phyloP scores from a whole-genome alignment of 53 echinoderm and acorn worm species.

The Temnopleurus reevesii region DNA sequence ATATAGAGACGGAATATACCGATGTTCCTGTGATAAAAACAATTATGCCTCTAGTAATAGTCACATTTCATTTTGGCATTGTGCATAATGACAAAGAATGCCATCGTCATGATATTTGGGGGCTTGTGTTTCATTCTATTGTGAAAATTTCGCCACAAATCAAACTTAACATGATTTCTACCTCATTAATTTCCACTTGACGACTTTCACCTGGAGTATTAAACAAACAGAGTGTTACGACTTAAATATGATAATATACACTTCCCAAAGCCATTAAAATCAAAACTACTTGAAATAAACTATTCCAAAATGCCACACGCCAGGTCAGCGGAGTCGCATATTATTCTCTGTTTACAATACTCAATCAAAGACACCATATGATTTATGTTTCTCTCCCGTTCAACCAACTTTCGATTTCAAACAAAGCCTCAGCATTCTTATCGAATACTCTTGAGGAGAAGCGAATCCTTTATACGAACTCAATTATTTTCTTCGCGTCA shows the following conservation, averaged over 20 bases:
- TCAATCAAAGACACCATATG: slow-evolving; percentile 27
- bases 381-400: slow-evolving; percentile 19
- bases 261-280: not conserved
- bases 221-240: not conserved
- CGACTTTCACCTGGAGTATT: not conserved
- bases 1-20: too few relatives aligned
- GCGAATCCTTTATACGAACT: not conserved
- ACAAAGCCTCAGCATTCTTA: slow-evolving; percentile 36
- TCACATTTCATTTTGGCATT: too few relatives aligned
- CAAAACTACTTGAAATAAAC: slow-evolving; percentile 21
- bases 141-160: too few relatives aligned
- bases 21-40: too few relatives aligned
- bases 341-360: slow-evolving; percentile 28
- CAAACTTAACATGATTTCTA: too few relatives aligned
- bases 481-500: not conserved
- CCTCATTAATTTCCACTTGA: not conserved
- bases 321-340: slow-evolving; percentile 15
- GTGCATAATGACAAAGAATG: too few relatives aligned
- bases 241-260: not conserved
- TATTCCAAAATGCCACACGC: slow-evolving; percentile 8
- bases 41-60: too few relatives aligned
- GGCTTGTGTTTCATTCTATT: too few relatives aligned
- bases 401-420: slow-evolving; percentile 36
- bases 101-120: too few relatives aligned
- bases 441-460: not conserved